A percentile compares a stretch with the other conserved stretches of the same genome.
Evolutionary conservation across 1,140 invertebrate species (phyloP).

Genomic region (Megalopta genalis): DNA sequence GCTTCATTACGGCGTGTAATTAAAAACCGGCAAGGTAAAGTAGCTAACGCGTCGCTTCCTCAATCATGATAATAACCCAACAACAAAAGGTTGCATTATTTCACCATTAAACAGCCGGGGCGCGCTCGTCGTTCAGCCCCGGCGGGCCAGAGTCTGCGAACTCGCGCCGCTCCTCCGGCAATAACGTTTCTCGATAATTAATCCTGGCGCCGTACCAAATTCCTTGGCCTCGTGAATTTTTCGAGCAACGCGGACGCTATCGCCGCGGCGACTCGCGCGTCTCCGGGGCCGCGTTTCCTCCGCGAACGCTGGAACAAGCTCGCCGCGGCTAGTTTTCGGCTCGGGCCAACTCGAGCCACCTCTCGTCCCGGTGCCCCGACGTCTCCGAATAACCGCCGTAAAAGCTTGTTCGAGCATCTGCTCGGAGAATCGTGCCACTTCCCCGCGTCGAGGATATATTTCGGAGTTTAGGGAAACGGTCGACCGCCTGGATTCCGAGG

Average conservation of each 20-base stretch:
- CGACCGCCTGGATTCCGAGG: neutral
- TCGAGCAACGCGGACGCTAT: neutral
- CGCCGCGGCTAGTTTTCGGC: neutral
- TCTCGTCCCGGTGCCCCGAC: neutral
- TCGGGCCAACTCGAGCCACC: neutral
- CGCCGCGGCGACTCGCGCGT: neutral
- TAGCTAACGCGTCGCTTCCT: slow-evolving; percentile 39
- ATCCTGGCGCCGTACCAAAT: slow-evolving; percentile 33
- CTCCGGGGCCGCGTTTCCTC: too few relatives aligned
- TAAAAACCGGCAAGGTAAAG: slow-evolving; percentile 31
- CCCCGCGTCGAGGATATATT: neutral
- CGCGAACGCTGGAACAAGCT: too few relatives aligned
- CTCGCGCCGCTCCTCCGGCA: slow-evolving; percentile 25
- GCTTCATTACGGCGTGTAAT: slow-evolving; percentile 38
- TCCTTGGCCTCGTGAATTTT: slow-evolving; percentile 11
- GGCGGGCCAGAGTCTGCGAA: slow-evolving; percentile 8
- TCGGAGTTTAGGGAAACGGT: neutral
- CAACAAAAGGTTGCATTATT: slow-evolving; percentile 42
- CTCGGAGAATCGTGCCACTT: neutral
- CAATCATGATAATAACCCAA: slow-evolving; percentile 35
- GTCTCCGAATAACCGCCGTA: neutral
- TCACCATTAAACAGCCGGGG: slow-evolving; percentile 19
- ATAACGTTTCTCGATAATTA: slow-evolving; percentile 47
- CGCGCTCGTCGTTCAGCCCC: neutral
- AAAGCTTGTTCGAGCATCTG: neutral